Evolutionary conservation across 2,888 invertebrate species (phyloP).

Genomic region (Leptarthrus brevirostris): DNA sequence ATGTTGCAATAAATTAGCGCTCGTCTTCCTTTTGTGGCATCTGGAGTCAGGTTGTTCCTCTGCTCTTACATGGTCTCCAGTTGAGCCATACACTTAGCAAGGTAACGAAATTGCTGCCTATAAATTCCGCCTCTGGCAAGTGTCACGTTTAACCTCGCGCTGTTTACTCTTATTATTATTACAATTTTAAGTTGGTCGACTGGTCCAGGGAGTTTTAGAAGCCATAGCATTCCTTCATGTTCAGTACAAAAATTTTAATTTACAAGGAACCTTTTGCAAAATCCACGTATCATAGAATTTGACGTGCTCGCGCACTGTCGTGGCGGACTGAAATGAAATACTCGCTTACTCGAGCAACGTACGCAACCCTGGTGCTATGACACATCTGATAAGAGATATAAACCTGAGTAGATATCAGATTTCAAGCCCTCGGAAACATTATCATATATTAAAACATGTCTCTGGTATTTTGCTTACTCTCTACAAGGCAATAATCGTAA

Average conservation of each 20-base stretch:
- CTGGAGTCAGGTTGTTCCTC: conserved; percentile 11
- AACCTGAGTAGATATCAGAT: conserved; percentile 61
- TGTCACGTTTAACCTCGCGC: conserved; percentile 46
- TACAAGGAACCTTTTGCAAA: conserved; percentile 14
- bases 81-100: conserved; percentile 12
- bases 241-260: conserved; percentile 29
- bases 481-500: conserved; percentile 68
- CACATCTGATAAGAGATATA: conserved; percentile 43
- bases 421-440: conserved; percentile 66
- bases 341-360: conserved; percentile 17
- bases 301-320: conserved; percentile 1
- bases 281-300: conserved; percentile 44
- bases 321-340: conserved; percentile 31
- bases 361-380: conserved; percentile 17
- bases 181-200: neutral
- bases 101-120: conserved; percentile 48
- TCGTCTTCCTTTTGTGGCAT: conserved; percentile 24
- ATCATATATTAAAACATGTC: conserved; percentile 68
- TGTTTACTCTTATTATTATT: conserved; percentile 42
- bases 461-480: conserved; percentile 67
- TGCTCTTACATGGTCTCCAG: conserved; percentile 36
- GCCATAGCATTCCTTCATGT: conserved; percentile 38
- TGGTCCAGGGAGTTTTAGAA: conserved; percentile 10
- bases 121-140: conserved; percentile 50
- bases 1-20: conserved; percentile 28